Percentiles rank a stretch among this genome's conserved stretches.
Evolutionary conservation across 2,888 invertebrate genomes (phyloP).

Genomic region (Cryptosula pallasiana): DNA sequence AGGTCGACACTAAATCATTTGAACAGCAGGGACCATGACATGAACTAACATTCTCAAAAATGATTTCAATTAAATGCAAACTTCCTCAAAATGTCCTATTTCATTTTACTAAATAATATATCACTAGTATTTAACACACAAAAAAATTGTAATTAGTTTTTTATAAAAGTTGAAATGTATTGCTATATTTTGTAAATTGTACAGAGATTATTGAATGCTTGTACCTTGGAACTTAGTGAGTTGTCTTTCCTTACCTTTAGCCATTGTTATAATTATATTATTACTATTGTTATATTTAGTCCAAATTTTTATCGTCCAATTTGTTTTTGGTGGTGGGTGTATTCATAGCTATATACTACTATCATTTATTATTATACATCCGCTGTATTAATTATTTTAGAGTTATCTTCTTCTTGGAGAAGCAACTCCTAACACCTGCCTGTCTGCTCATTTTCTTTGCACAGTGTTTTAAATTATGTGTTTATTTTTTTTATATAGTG

Average conservation of each 20-base stretch:
- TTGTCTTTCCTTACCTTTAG: neutral
- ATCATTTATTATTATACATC: too few relatives aligned
- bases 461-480: neutral
- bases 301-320: neutral
- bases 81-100: too few relatives aligned
- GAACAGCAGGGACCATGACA: neutral
- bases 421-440: constrained; percentile 23
- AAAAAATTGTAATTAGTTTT: neutral
- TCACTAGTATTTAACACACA: neutral
- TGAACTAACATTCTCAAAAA: neutral
- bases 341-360: neutral
- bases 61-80: neutral
- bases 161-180: neutral
- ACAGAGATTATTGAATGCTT: neutral
- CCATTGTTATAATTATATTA: too few relatives aligned
- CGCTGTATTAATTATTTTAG: neutral
- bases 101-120: too few relatives aligned
- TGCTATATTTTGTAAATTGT: neutral
- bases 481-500: neutral
- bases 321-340: neutral
- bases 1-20: neutral
- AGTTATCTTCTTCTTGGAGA: neutral
- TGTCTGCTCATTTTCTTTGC: constrained; percentile 18
- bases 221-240: neutral
- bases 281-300: too few relatives aligned